These are phyloP conservation scores for Zoroaster sp. DNA, from an alignment of 53 echinoderm and acorn worm species.

Conservation along the genomic window DNA sequence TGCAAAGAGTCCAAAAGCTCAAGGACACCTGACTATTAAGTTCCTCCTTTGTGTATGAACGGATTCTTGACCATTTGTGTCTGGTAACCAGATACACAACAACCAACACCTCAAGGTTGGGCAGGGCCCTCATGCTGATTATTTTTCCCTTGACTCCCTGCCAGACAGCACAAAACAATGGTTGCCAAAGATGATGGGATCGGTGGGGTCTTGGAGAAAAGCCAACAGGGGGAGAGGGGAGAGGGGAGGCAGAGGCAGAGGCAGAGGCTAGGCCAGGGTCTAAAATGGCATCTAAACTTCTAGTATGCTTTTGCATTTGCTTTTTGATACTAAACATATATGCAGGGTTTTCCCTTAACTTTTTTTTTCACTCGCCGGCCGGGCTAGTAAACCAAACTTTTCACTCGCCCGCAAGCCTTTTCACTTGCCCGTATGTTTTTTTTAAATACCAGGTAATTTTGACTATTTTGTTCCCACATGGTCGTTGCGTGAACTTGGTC, in stretches of 20 bases:
- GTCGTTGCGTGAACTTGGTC: too few species aligned
- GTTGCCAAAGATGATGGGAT: not conserved
- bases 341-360: too few species aligned
- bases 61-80: conserved; percentile 38
- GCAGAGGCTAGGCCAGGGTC: not conserved
- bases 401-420: too few species aligned
- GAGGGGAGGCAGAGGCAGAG: not conserved
- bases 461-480: too few species aligned
- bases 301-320: too few species aligned
- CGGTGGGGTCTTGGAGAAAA: not conserved
- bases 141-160: not conserved
- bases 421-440: too few species aligned
- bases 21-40: not conserved
- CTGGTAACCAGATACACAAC: not conserved
- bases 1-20: not conserved
- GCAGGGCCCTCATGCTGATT: not conserved
- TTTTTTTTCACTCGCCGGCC: too few species aligned
- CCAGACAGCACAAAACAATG: not conserved
- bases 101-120: conserved; percentile 12
- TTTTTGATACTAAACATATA: too few species aligned
- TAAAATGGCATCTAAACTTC: not conserved
- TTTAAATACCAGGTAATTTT: too few species aligned
- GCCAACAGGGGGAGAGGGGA: not conserved
- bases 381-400: too few species aligned
- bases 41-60: not conserved